phyloP scores from a whole-genome alignment of 2,797 vertebrate genomes.

The Sandelia bainsii region DNA sequence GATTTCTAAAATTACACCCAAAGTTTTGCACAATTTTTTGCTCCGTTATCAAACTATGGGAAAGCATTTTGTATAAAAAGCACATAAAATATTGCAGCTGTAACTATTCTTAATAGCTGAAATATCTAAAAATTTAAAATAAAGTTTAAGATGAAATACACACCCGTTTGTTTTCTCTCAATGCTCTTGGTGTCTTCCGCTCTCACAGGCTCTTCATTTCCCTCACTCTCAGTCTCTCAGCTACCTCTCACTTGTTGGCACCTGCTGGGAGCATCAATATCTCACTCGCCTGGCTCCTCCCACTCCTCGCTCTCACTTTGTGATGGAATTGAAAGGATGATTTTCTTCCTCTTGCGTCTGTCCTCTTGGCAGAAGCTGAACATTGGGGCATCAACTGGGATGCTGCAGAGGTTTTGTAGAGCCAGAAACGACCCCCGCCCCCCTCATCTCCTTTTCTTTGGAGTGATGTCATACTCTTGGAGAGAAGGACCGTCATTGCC shows the following conservation, averaged over 20 bases:
- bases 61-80: too few species aligned
- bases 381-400: constrained; percentile 72
- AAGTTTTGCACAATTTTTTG: too few species aligned
- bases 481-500: constrained; percentile 69
- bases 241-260: constrained; percentile 83
- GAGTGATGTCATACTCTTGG: constrained; percentile 78
- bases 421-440: constrained; percentile 40
- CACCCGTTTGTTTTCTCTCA: constrained; percentile 54
- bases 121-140: background rate
- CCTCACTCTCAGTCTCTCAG: constrained; percentile 48
- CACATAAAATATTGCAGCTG: background rate
- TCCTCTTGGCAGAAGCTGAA: constrained; percentile 68
- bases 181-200: constrained; percentile 61
- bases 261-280: constrained; percentile 84
- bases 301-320: constrained; percentile 49
- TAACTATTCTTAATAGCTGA: background rate
- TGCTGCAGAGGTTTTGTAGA: constrained; percentile 78
- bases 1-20: background rate
- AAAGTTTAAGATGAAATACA: background rate
- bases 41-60: too few species aligned
- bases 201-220: constrained; percentile 80
- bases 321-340: constrained; percentile 70
- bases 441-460: constrained; percentile 52
- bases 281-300: constrained; percentile 78
- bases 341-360: constrained; percentile 58